Conservation (phyloP, 2,888 invertebrate genomes). For the Catocala nupta region DNA sequence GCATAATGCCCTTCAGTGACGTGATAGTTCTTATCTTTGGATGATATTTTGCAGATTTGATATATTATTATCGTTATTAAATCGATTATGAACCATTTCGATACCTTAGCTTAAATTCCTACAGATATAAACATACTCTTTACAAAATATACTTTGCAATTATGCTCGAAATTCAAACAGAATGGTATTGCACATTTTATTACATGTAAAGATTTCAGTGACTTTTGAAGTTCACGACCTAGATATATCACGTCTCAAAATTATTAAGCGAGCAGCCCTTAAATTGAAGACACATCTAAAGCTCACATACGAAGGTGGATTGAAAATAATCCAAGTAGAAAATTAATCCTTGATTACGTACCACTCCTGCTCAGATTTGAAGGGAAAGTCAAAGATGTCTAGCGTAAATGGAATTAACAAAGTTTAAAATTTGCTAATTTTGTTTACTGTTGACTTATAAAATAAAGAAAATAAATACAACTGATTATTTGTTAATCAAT, state of each 20-base stretch:
- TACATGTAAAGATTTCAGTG: slow-evolving; percentile 16
- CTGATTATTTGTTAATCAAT: no score
- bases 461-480: no score
- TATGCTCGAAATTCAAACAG: no score
- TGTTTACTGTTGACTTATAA: not conserved
- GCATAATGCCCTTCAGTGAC: no score
- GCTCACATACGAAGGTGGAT: slow-evolving; percentile 80
- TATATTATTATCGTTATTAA: no score
- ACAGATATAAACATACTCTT: no score
- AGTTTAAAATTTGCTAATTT: slow-evolving; percentile 11
- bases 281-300: slow-evolving; percentile 79
- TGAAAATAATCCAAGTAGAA: slow-evolving; percentile 87
- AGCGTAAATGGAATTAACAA: slow-evolving; percentile 44
- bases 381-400: slow-evolving; percentile 57
- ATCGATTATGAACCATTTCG: no score
- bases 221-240: slow-evolving; percentile 40
- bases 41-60: no score
- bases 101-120: no score
- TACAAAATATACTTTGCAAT: no score
- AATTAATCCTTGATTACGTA: slow-evolving; percentile 86
- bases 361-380: slow-evolving; percentile 70
- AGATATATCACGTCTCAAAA: slow-evolving; percentile 56
- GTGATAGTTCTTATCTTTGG: no score
- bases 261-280: slow-evolving; percentile 70
- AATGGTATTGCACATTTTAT: no score